Evolutionary conservation across 2,797 vertebrate genomes (phyloP).

Genomic region (Centropyge bicolor): DNA sequence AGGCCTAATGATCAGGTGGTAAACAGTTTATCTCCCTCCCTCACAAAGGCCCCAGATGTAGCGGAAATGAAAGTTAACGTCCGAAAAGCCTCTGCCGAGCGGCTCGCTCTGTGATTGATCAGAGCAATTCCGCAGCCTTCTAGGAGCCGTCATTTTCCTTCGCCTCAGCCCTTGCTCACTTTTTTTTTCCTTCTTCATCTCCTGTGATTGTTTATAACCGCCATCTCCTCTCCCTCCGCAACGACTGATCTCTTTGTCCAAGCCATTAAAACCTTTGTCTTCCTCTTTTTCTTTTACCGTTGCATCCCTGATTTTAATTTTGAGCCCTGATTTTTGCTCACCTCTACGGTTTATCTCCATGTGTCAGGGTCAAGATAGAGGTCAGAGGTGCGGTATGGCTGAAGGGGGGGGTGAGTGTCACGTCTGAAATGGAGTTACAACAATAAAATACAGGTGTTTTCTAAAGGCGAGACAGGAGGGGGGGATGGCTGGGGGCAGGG

Average conservation of each 20-base stretch:
- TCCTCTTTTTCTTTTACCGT: neutral
- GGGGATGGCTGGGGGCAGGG: conserved; percentile 7
- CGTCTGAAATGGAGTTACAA: conserved; percentile 66
- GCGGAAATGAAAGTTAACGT: conserved; percentile 70
- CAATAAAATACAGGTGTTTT: conserved; percentile 85
- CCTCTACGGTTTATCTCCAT: conserved; percentile 47
- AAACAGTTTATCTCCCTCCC: conserved; percentile 68
- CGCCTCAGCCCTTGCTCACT: conserved; percentile 28
- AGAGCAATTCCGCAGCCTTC: conserved; percentile 59
- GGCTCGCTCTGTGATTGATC: conserved; percentile 68
- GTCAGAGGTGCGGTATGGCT: conserved; percentile 55
- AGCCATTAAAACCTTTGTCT: conserved; percentile 35
- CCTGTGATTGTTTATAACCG: conserved; percentile 51
- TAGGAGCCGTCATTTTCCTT: conserved; percentile 55
- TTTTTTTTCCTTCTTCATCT: conserved; percentile 37
- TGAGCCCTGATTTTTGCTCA: conserved; percentile 7
- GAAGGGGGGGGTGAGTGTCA: conserved; percentile 48
- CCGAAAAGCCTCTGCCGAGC: conserved; percentile 49
- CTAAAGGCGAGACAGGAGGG: conserved; percentile 39
- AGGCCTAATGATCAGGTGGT: conserved; percentile 63
- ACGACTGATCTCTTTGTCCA: conserved; percentile 30
- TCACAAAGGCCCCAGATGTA: conserved; percentile 63
- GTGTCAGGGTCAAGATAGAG: conserved; percentile 54
- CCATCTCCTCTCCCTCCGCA: conserved; percentile 25
- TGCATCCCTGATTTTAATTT: conserved; percentile 27